Base-by-base conservation (phyloP, 2,888 invertebrate genomes). In the Horisme vitalbata region DNA sequence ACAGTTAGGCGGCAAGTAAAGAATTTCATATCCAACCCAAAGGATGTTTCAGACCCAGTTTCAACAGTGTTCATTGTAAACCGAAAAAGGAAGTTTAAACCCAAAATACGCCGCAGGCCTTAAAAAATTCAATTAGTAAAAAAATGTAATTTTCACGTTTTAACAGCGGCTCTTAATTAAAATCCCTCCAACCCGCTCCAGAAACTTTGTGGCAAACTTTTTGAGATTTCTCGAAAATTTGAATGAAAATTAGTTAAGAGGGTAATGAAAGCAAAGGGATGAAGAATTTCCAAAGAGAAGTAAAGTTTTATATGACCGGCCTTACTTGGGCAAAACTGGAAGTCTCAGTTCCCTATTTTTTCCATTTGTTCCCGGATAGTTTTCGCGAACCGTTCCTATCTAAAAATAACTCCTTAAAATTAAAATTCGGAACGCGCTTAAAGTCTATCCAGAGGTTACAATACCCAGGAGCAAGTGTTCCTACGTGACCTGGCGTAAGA, bases 401-500 rank as follows among this genome's bases (percentile, higher is more conserved):
- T n/a, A n/a, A n/a, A n/a, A n/a, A n/a, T n/a, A n/a, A n/a, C n/a
- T n/a, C n/a, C 6, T 18, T 2, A 2, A 31, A 39, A 48, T 48
- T 39, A n/a, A 39, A 35, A 39, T 49, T 37, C 21, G 34, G 20
- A 47, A 51, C 45, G 39, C 45, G 32, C 24, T 33, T 33, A 32
- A 31, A 44, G 45, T 44, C 39, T 31, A 31, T 28, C 31, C 27
- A n/a, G 44, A 33, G 26, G 32, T 51, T 46, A 43, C 26, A 38
- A 51, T 50, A 45, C 52, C 43, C 41, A 31, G 21, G 41, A 51
- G 52, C 63, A 59, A 60, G 63, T 56, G 49, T 45, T 36, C 18
- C 41, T 14, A 65, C 62, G 65, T 70, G 68, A 59, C 53, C 39
- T 33, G 52, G 43, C 50, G 41, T 55, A 50, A 49, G 37, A 36